Evolutionary conservation across 2,113 vertebrate genomes (phyloP), one percentile per base, ranked within the genome.

Genomic region (Nothocercus julius): DNA sequence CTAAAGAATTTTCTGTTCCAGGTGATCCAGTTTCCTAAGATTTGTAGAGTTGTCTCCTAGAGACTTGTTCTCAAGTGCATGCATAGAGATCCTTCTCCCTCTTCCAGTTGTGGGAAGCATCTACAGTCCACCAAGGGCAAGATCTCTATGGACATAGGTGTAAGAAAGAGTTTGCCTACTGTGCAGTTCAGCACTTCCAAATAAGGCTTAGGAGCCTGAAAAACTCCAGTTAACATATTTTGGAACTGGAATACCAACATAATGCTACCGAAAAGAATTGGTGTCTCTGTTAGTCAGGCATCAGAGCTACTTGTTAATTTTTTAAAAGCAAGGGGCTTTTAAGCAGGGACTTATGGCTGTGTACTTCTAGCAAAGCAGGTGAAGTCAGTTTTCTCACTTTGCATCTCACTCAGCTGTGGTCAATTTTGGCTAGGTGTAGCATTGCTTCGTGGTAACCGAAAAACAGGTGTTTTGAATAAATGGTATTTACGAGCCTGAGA

Each of bases 51-150:
- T 80, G 73, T 32, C 63, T 83, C 53, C 63, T 93, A 68, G 49
- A 85, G 6, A 8, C 69, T 68, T 22, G 4, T 24, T 73, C 3
- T 10, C 2, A 47, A 74, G 13, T 42, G 51, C 4, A 2, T 0
- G 2, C 1, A 3, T 44, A 12, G 74, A 38, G 4, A 20, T 28
- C 3, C 1, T 4, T 36, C 6, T 63, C 4, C 3, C 0, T 0
- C 1, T 84, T 78, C 13, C 0, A 17, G 6, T 7, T 78, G 42
- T 5, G 66, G 45, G 16, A 38, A 32, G 1, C 36, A 24, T 7
- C 47, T 70, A 36, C 34, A 36, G 34, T 34, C n/a, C 21, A 11
- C 47, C 47, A 36, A 13, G 24, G 18, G n/a, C 9, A 13, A 14
- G 42, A n/a, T 68, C 63, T 24, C 28, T 36, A 25, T 36, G n/a